Evolutionary conservation across 2,888 invertebrate species (phyloP).

Genomic region (Stegophylla sp.): DNA sequence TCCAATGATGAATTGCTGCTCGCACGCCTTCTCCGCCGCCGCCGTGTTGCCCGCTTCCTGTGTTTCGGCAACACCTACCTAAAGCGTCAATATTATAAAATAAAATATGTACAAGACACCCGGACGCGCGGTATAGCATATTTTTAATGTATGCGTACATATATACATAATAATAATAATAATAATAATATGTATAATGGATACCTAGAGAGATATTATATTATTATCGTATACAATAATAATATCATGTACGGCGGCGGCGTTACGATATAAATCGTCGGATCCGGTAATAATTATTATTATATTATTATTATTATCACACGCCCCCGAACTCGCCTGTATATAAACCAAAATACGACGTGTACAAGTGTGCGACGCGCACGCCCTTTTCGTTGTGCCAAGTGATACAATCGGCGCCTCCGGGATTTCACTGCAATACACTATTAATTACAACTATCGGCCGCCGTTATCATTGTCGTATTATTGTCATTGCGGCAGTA

Average conservation of each 20-base stretch:
- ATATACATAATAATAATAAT: too few species aligned
- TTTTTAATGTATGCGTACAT: background rate
- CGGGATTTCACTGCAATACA: conserved; percentile 25
- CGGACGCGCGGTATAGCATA: background rate
- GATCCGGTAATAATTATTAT: conserved; percentile 40
- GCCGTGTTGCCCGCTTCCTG: conserved; percentile 56
- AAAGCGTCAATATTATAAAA: background rate
- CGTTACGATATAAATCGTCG: conserved; percentile 46
- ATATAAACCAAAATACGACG: background rate
- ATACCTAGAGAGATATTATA: too few species aligned
- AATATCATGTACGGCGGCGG: background rate
- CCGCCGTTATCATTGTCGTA: conserved; percentile 19
- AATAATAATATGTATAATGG: too few species aligned
- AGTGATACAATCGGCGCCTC: conserved; percentile 45
- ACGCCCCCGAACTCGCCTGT: conserved; percentile 10
- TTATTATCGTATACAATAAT: too few species aligned
- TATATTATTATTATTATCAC: conserved; percentile 49
- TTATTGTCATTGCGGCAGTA: background rate
- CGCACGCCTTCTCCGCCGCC: conserved; percentile 47
- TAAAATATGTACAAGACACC: background rate
- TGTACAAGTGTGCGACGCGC: background rate
- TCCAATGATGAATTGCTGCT: conserved; percentile 45
- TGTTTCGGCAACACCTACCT: conserved; percentile 55
- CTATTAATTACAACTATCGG: conserved; percentile 8
- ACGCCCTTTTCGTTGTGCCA: conserved; percentile 22